These are phyloP conservation scores for Drosophila chauvacae DNA, from an alignment of 1,140 invertebrate genomes.

Conservation along the genomic window DNA sequence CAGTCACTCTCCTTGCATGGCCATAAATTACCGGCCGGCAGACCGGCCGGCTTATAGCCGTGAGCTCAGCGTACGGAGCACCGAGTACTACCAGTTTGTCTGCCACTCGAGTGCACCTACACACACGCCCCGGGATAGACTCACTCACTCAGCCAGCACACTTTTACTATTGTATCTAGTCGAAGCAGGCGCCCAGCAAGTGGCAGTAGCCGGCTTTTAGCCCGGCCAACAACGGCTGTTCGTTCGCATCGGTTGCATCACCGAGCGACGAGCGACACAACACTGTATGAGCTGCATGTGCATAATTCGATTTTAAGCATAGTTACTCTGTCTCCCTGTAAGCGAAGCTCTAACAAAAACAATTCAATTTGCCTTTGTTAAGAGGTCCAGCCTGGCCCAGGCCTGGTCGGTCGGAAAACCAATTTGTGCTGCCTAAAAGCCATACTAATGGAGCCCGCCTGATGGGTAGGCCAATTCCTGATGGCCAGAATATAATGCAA, in stretches of 20 bases:
- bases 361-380: constrained; percentile 65
- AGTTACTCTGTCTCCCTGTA: constrained; percentile 26
- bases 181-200: constrained; percentile 79
- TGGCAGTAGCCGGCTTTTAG: constrained; percentile 50
- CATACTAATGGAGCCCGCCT: constrained; percentile 30
- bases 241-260: constrained; percentile 53
- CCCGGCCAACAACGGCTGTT: constrained; percentile 51
- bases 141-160: constrained; percentile 60
- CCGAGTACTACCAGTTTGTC: constrained; percentile 51
- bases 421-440: constrained; percentile 63
- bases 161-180: constrained; percentile 84
- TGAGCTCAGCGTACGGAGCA: constrained; percentile 8
- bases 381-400: constrained; percentile 9
- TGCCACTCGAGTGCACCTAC: constrained; percentile 37
- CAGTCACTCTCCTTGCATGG: constrained; percentile 52
- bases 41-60: constrained; percentile 62
- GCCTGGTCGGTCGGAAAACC: constrained; percentile 31
- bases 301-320: constrained; percentile 63
- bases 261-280: constrained; percentile 20
- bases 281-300: constrained; percentile 47
- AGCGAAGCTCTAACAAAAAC: constrained; percentile 19
- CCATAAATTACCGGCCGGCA: constrained; percentile 75
- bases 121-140: constrained; percentile 23
- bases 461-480: constrained; percentile 7
- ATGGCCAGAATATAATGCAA: constrained; percentile 10